Evolutionary conservation across 2,888 invertebrate genomes (phyloP), one percentile per base, ranked within the genome.

Genomic region (Endomychus coccineus): DNA sequence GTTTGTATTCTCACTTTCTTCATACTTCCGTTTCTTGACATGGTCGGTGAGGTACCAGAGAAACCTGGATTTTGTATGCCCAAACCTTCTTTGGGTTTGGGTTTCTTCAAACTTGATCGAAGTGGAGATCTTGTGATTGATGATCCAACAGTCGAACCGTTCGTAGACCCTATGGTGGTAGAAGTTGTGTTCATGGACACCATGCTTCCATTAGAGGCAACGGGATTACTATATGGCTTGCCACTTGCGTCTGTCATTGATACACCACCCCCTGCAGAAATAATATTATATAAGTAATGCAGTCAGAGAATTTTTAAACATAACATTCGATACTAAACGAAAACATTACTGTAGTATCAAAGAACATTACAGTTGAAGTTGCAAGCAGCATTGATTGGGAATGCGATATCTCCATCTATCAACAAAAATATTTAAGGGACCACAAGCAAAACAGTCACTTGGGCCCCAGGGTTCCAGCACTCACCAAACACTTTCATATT

Each of bases 1-100:
- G 90, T 89, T 61, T 90, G 88, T 63, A 91, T 90, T 43, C 90
- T 75, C 40, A 90, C 90, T 69, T 90, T 89, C 63, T 90, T 90
- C 57, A 87, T 82, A 56, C 88, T 89, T 1, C 87, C 88, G 52
- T 88, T 88, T 36, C 90, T 72, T 31, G 83, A 79, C 40, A 89
- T 71, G 0, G 87, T 80, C 0, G 90, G 90, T 10, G 88, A 89
- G 48, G 83, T 82, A 2, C 86, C 83, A 1, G 86, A 83, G 52
- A 82, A 86, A 21, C 83, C 83, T 0, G 88, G 89, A 70, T 90
- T 90, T 52, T 85, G 88, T 42, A 90, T 89, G 6, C 90, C 90
- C 39, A 87, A 66, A 11, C 78, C 76, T n/a, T 71, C 73, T 43
- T 72, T 70, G 0, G 81, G 79, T 46, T 82, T 75, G 0, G 85